Conservation (phyloP, 2,888 invertebrate species). For the Ptychoptera albimana region DNA sequence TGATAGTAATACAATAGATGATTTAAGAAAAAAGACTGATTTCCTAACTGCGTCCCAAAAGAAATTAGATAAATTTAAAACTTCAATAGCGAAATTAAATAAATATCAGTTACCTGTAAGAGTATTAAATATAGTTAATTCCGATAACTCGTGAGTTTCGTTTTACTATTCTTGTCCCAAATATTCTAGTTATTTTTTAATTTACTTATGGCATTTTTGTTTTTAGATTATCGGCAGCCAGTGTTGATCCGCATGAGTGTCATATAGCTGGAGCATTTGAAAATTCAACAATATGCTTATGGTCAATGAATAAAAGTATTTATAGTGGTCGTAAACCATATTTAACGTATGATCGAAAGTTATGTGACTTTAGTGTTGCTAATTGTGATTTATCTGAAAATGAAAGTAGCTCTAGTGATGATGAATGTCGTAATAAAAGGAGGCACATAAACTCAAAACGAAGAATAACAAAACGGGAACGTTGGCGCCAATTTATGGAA, state of each 20-base stretch:
- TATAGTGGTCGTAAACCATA: slow-evolving; percentile 23
- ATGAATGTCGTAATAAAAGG: slow-evolving; percentile 4
- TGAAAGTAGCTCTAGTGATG: slow-evolving; percentile 6
- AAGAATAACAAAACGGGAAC: slow-evolving; percentile 13
- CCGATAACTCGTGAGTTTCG: slow-evolving; percentile 10
- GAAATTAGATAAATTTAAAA: slow-evolving; percentile 5
- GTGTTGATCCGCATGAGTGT: slow-evolving; percentile 23
- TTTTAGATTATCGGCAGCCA: slow-evolving; percentile 13
- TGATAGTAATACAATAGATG: too few species aligned
- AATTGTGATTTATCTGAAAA: slow-evolving; percentile 11
- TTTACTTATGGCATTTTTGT: too few species aligned
- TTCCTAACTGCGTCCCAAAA: neutral
- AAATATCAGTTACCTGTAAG: slow-evolving; percentile 10
- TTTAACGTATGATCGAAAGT: slow-evolving; percentile 14
- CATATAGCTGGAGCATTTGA: slow-evolving; percentile 28
- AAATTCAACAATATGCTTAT: slow-evolving; percentile 24
- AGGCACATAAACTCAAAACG: slow-evolving; percentile 8
- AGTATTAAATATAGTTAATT: slow-evolving; percentile 12
- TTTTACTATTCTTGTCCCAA: neutral
- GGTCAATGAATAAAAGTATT: slow-evolving; percentile 26
- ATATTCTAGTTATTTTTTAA: neutral
- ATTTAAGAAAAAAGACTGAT: too few species aligned
- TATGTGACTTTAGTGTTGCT: slow-evolving; percentile 24
- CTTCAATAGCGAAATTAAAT: slow-evolving; percentile 4
- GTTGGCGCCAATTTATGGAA: slow-evolving; percentile 10